Evolutionary conservation across 2,888 invertebrate genomes (phyloP), one percentile per base, ranked within the genome.

Genomic region (Protophormia terraenovae): DNA sequence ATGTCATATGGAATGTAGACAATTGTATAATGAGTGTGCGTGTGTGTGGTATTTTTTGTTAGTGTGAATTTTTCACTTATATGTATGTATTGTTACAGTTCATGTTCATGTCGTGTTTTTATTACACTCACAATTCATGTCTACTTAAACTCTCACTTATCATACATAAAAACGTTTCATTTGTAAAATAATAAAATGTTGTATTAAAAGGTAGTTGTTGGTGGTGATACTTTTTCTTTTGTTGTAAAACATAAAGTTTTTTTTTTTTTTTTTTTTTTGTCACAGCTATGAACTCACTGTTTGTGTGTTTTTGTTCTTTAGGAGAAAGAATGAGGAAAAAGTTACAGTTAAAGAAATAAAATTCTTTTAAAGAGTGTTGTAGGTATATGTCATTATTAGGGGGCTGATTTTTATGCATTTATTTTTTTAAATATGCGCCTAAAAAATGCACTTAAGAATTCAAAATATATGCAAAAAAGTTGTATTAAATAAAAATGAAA

Each of bases 1-100:
- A 45, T 84, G 77, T 81, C 81, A 81, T 77, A 64, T 8, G 14
- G 64, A 85, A 81, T 78, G 84, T 64, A 81, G 73, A 82, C 84
- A 85, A 82, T 82, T 73, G 78, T 45, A 73, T 78, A 78, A 75
- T 53, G 55, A 50, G 14, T 71, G 16, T 55, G 27, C 64, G 32
- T 29, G 60, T 72, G 62, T 62, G 38, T 32, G 16, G n/a, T n/a
- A n/a, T n/a, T n/a, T n/a, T n/a, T n/a, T 55, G 41, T 75, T 14
- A 47, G 32, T 50, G 47, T n/a, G 27, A 24, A 50, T 41, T 50
- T 53, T 7, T 72, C n/a, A n/a, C n/a, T n/a, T n/a, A n/a, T n/a
- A n/a, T 55, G 6, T 35, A 14, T 80, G 64, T 64, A 50, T 66
- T 67, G 50, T 66, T 32, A 53, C 27, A 66, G 29, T 5, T 64